Base-by-base conservation (phyloP, 1,140 invertebrate genomes). In the Parapsyche elsis region DNA sequence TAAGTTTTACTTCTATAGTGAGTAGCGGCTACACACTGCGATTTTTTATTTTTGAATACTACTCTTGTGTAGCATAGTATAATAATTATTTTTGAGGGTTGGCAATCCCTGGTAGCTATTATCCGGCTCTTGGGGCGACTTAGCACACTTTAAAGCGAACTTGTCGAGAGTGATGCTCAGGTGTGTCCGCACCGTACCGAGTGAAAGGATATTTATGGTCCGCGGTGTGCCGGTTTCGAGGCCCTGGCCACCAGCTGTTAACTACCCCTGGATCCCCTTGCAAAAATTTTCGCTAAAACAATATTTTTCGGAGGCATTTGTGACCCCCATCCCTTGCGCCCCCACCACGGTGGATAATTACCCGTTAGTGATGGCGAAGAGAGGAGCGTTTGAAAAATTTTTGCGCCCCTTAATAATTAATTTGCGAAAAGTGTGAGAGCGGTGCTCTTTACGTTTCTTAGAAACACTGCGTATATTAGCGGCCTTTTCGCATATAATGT, bases 131-230 rank as follows among this genome's bases (percentile, higher is more conserved):
- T 80, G 77, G 76, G 77, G 46, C 81, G 80, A 74, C 78, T 82
- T 82, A 82, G 79, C 78, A 82, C 81, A 82, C 75, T 82, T 82
- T 82, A 80, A 82, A 82, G 24, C 59, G 79, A 82, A 82, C 81
- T 82, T 82, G 81, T 74, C 71, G 78, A 82, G 81, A 82, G 77
- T 82, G 81, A 81, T 76, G 81, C 81, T 79, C 81, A 83, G 81
- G 81, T 83, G 81, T 76, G 78, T 76, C 73, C 71, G 79, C 61
- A 26, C 23, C 67, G 71, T 78, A 80, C 78, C 78, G 61, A 76
- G 81, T 80, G 81, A 83, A 79, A 83, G 81, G 79, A 83, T 80
- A 83, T 83, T 83, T 83, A 83, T 80, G 81, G 75, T 75, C 53
- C 70, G 71, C 64, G 78, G 74, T 80, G 46, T 76, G 59, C 78